Conservation (phyloP, 2,113 vertebrate species). For the Cryptotis parvus region DNA sequence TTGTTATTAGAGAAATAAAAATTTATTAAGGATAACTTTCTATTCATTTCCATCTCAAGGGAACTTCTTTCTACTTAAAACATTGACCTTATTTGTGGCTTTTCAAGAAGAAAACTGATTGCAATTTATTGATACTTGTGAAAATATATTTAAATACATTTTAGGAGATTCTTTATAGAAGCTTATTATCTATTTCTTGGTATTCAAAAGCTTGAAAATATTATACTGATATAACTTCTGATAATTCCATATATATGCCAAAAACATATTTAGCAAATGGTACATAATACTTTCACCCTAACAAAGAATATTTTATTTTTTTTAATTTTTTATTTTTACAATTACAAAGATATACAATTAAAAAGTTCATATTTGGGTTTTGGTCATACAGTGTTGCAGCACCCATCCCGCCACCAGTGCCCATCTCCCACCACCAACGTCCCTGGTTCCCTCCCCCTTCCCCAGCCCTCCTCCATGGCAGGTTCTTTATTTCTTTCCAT, state of each 20-base stretch:
- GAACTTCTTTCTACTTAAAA: constrained; percentile 21
- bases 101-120: constrained; percentile 62
- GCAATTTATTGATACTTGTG: constrained; percentile 78
- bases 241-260: constrained; percentile 78
- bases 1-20: not conserved
- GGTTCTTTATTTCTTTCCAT: no score
- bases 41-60: constrained; percentile 33
- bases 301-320: constrained; percentile 45
- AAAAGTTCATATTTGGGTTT: constrained; percentile 55
- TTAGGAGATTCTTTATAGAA: constrained; percentile 73
- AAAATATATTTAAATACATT: constrained; percentile 78
- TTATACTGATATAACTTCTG: constrained; percentile 68
- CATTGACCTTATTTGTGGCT: not conserved
- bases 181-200: constrained; percentile 69
- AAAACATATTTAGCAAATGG: constrained; percentile 64
- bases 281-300: constrained; percentile 65
- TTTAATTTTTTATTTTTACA: not conserved
- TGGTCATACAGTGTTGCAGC: no score
- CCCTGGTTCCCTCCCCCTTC: no score
- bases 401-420: no score
- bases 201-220: constrained; percentile 76
- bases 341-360: not conserved
- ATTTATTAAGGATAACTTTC: not conserved
- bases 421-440: no score
- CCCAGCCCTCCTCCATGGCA: no score